A percentile compares a stretch with the other conserved stretches of the same genome.
phyloP scores from a whole-genome alignment of 2,888 invertebrate genomes.

The Cheilosia impressa region DNA sequence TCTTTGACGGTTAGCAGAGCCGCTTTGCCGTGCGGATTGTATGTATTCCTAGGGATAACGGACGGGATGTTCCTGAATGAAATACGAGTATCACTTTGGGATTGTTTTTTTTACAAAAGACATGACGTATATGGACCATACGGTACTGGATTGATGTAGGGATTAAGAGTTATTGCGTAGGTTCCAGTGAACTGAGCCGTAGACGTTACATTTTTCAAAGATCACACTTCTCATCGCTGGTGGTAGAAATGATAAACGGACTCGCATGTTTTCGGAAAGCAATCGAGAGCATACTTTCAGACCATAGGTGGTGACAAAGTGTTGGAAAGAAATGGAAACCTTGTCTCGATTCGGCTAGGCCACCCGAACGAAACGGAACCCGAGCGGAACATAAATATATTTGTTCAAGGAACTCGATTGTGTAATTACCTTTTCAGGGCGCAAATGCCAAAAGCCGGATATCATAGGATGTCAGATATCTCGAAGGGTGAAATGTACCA shows the following conservation, averaged over 20 bases:
- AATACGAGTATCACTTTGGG: not conserved
- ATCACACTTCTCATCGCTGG: not conserved
- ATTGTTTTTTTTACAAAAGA: not conserved
- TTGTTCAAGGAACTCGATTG: no score
- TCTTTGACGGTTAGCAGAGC: not conserved
- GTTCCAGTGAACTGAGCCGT: not conserved
- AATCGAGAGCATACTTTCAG: no score
- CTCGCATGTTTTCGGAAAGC: not conserved
- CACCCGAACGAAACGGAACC: no score
- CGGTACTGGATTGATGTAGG: not conserved
- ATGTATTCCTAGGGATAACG: not conserved
- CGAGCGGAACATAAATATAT: no score
- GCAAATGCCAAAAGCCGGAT: no score
- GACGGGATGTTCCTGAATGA: conserved; percentile 12
- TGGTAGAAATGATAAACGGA: not conserved
- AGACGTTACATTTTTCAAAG: conserved; percentile 1
- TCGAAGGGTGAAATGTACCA: no score
- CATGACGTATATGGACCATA: conserved; percentile 2
- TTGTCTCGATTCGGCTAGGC: no score
- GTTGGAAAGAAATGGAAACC: no score
- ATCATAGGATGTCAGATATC: no score
- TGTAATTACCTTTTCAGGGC: no score
- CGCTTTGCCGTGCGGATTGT: not conserved
- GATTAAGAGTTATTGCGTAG: conserved; percentile 1
- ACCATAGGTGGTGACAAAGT: no score